A percentile compares a stretch with the other conserved stretches of the same genome.
These are phyloP conservation scores for Perizoma affinitatum DNA, from an alignment of 2,888 invertebrate species.

Conservation along the genomic window DNA sequence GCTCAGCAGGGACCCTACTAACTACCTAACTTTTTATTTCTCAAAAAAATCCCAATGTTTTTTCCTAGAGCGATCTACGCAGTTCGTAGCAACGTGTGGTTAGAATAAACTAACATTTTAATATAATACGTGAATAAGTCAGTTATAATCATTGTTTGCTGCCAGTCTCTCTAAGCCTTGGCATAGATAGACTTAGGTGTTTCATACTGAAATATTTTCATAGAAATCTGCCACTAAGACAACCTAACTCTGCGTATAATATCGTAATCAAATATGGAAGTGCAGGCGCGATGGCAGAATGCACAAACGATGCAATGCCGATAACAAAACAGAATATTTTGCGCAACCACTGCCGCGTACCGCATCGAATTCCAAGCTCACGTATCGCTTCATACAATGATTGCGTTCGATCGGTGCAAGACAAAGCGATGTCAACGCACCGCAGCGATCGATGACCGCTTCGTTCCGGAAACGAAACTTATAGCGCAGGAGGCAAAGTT, in stretches of 20 bases:
- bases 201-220: no score
- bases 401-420: conserved; percentile 52
- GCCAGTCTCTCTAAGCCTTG: no score
- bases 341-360: conserved; percentile 8
- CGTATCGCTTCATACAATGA: conserved; percentile 29
- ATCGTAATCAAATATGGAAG: no score
- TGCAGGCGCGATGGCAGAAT: not conserved
- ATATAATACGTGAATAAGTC: no score
- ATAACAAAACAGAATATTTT: not conserved
- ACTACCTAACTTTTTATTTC: not conserved
- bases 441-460: conserved; percentile 43
- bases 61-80: not conserved
- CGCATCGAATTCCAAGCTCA: conserved; percentile 26
- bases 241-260: no score
- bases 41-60: not conserved
- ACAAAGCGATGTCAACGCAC: conserved; percentile 73
- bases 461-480: conserved; percentile 22
- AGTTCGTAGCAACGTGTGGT: not conserved
- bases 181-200: no score
- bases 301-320: not conserved
- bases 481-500: conserved; percentile 13
- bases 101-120: not conserved
- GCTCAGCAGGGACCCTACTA: conserved; percentile 11
- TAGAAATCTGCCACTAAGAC: no score
- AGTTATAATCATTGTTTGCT: no score